Evolutionary conservation across 2,888 invertebrate species (phyloP).

Genomic region (Perithous albicinctus): DNA sequence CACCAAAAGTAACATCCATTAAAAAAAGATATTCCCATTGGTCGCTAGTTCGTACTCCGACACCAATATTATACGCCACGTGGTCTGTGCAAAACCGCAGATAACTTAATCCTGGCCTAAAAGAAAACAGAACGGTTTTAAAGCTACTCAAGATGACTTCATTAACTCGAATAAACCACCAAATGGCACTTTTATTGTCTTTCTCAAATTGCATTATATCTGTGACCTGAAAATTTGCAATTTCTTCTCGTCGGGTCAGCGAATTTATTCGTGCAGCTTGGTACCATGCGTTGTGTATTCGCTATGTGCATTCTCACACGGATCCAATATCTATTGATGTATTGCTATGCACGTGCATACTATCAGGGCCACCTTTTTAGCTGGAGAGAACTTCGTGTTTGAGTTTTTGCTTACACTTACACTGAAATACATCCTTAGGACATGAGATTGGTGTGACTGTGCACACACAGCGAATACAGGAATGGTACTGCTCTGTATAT

Average conservation of each 20-base stretch:
- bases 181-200: not conserved
- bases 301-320: too few species aligned
- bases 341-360: too few species aligned
- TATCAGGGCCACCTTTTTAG: too few species aligned
- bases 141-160: not conserved
- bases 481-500: too few species aligned
- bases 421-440: too few species aligned
- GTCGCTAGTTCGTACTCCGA: not conserved
- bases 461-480: too few species aligned
- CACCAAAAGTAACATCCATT: not conserved
- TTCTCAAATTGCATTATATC: not conserved
- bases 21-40: not conserved
- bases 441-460: too few species aligned
- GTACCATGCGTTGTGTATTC: constrained; percentile 20
- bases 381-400: too few species aligned
- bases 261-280: constrained; percentile 20
- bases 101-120: not conserved
- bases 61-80: not conserved
- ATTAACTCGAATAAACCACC: not conserved
- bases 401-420: too few species aligned
- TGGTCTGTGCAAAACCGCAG: not conserved
- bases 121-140: not conserved
- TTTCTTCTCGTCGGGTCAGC: not conserved
- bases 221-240: not conserved
- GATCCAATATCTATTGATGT: too few species aligned